phyloP scores from a whole-genome alignment of 2,797 vertebrate genomes.

The Mus caroli region DNA sequence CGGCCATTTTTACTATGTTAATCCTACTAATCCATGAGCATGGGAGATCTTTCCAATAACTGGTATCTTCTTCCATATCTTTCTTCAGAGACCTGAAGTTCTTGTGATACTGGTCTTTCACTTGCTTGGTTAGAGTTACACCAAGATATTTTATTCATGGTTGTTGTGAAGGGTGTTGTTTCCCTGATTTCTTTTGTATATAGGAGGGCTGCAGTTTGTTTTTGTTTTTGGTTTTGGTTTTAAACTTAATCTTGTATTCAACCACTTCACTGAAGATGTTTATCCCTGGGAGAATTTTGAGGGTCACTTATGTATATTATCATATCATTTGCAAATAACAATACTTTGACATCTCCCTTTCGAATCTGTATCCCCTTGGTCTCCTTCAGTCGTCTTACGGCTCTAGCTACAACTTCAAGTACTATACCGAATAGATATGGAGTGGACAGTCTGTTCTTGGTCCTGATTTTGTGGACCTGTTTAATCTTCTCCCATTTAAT shows the following conservation, averaged over 20 bases:
- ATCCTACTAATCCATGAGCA: background rate
- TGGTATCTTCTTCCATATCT: background rate
- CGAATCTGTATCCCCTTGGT: background rate
- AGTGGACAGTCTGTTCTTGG: background rate
- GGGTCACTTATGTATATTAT: background rate
- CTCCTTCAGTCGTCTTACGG: background rate
- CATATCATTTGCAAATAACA: background rate
- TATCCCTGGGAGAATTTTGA: background rate
- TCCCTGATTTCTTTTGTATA: background rate
- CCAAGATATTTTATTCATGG: background rate
- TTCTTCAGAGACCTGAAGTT: background rate
- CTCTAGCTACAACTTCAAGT: background rate
- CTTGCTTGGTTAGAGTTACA: background rate
- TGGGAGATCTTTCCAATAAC: background rate
- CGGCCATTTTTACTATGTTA: background rate
- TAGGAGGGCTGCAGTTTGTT: background rate
- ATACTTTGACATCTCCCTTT: background rate
- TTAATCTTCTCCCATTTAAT: background rate
- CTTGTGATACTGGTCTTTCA: background rate
- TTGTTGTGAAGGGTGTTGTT: background rate
- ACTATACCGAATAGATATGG: background rate
- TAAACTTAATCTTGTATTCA: background rate
- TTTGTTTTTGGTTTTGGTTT: background rate
- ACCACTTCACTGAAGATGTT: background rate
- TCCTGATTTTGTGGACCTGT: background rate